Evolutionary conservation across 2,888 invertebrate genomes (phyloP).

Genomic region (Eurytoma adleriae): DNA sequence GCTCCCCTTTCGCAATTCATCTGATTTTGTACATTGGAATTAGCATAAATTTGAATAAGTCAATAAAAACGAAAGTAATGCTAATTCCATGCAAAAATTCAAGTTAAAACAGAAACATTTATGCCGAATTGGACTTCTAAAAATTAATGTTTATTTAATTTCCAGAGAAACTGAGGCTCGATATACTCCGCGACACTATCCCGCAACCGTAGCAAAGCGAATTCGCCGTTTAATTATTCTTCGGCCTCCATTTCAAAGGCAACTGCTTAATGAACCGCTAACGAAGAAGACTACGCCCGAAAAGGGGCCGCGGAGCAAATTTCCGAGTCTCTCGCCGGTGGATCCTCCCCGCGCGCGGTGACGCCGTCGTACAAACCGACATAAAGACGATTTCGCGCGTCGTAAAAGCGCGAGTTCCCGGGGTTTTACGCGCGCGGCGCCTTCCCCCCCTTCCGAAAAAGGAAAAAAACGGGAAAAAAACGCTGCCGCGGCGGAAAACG

Average conservation of each 20-base stretch:
- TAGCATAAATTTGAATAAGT: constrained; percentile 26
- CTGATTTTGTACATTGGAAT: constrained; percentile 24
- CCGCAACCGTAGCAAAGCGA: too few species aligned
- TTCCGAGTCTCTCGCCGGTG: neutral
- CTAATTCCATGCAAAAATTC: too few species aligned
- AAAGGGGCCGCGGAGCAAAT: neutral
- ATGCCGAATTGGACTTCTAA: too few species aligned
- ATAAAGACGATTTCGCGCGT: constrained; percentile 52
- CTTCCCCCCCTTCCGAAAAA: neutral
- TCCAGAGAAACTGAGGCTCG: too few species aligned
- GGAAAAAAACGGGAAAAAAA: neutral
- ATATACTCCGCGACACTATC: too few species aligned
- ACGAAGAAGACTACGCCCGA: too few species aligned
- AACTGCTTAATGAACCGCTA: too few species aligned
- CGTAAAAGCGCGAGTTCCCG: constrained; percentile 26
- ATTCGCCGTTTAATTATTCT: too few species aligned
- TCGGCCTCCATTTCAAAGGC: too few species aligned
- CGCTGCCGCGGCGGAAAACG: neutral
- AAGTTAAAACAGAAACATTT: too few species aligned
- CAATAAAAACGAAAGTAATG: neutral
- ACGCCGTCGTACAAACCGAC: constrained; percentile 35
- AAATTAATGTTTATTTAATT: constrained; percentile 16
- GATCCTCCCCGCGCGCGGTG: constrained; percentile 5
- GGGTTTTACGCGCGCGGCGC: too few species aligned
- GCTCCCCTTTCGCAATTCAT: constrained; percentile 6